Base-by-base conservation (phyloP, 2,888 invertebrate species). In the Melolontha melolontha region DNA sequence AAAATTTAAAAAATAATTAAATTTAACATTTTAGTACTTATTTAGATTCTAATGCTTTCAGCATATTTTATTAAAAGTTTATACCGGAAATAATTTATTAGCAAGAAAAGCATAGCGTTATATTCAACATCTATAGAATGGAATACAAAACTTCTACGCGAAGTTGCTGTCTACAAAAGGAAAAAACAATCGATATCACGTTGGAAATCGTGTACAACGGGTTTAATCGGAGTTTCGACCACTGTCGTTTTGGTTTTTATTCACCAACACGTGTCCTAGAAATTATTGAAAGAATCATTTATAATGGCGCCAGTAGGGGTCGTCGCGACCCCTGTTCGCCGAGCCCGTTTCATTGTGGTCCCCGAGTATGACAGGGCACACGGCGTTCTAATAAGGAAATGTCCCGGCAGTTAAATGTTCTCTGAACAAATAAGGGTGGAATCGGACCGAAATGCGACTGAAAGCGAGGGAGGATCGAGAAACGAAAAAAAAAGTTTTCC, bases 311-410 rank as follows among this genome's bases (percentile, higher is more conserved):
- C 41, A 50, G 11, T 17, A 55, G 64, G 64, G 64, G 64, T 64
- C 29, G 64, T 49, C 64, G 22, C 52, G 12, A 40, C 14, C 16
- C 65, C 16, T 40, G 29, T 34, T 34, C 40, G 16, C 10, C 16
- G 8, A 47, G 22, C 11, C 12, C 51, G 40, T 41, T 51, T 51
- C 22, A 41, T 52, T 44, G 16, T 11, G 51, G 39, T 39, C 54
- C 44, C 52, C 47, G 64, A 63, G 67, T 57, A 67, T 67, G 66
- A 64, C 66, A 55, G 70, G 68, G 66, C 65, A 69, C 71, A 71
- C 67, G 68, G 70, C 34, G 34, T 74, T 72, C 70, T 73, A 75
- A 75, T 74, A 73, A 75, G 74, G 73, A 75, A 74, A 72, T 73
- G 71, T 68, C 73, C 74, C 66, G 57, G 70, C 68, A 70, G 73